A percentile compares a stretch with the other conserved stretches of the same genome.
Conservation (phyloP, 2,888 invertebrate species). For the Tenthredo scrophulariae region DNA sequence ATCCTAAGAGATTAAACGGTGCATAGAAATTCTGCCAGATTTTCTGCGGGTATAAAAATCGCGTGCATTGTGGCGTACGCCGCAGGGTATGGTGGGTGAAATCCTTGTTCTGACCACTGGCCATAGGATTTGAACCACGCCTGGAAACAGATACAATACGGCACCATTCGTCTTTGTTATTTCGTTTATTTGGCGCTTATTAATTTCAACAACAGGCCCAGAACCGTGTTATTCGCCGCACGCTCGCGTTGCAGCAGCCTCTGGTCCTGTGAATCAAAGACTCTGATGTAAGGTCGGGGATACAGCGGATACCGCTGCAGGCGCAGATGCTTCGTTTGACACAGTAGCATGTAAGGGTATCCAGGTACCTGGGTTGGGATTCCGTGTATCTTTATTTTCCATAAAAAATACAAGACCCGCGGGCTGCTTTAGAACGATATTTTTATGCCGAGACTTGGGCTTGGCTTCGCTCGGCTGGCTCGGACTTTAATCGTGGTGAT, state of each 20-base stretch:
- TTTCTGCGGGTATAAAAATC: background rate
- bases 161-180: conserved; percentile 67
- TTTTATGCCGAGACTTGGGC: no score
- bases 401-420: conserved; percentile 41
- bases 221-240: background rate
- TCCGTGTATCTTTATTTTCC: conserved; percentile 43
- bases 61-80: background rate
- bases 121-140: background rate
- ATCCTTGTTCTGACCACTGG: background rate
- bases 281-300: conserved; percentile 17
- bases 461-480: background rate
- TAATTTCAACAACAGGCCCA: conserved; percentile 68
- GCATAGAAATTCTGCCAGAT: background rate
- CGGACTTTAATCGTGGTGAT: background rate
- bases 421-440: background rate
- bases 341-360: conserved; percentile 48
- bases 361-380: conserved; percentile 37
- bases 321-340: conserved; percentile 33
- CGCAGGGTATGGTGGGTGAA: conserved; percentile 6
- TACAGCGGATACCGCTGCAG: conserved; percentile 8
- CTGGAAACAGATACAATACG: conserved; percentile 63
- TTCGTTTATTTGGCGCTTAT: conserved; percentile 69
- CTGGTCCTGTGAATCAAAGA: background rate
- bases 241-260: background rate
- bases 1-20: conserved; percentile 10